Evolutionary conservation across 2,888 invertebrate genomes (phyloP).

Genomic region (Dastarcus helophoroides): DNA sequence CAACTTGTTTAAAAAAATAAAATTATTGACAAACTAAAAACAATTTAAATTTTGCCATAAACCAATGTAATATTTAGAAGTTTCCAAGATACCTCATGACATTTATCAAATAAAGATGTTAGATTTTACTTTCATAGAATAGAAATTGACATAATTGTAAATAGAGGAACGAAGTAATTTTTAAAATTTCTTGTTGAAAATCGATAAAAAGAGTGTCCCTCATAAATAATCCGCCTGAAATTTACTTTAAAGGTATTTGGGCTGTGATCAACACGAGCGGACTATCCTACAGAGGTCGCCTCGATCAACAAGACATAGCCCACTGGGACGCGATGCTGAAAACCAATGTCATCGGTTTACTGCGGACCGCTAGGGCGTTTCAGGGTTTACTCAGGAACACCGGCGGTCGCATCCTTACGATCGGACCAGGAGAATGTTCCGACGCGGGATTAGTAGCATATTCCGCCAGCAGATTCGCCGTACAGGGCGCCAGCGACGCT

Average conservation of each 20-base stretch:
- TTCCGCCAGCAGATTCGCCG: conserved; percentile 50
- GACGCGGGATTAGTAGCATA: conserved; percentile 45
- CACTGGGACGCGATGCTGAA: conserved; percentile 61
- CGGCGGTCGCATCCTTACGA: conserved; percentile 57
- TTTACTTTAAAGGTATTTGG: conserved; percentile 55
- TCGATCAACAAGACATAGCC: conserved; percentile 55
- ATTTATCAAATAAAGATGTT: too few species aligned
- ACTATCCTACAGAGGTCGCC: conserved; percentile 56
- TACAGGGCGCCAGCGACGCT: conserved; percentile 69
- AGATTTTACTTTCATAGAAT: too few species aligned
- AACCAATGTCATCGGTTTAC: conserved; percentile 58
- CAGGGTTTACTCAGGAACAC: conserved; percentile 55
- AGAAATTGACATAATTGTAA: too few species aligned
- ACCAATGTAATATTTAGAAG: too few species aligned
- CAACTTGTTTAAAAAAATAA: too few species aligned
- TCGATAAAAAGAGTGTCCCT: too few species aligned
- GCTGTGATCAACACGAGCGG: conserved; percentile 78
- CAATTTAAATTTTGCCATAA: too few species aligned
- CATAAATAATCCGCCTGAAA: too few species aligned
- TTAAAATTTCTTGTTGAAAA: too few species aligned
- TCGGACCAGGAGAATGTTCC: conserved; percentile 44
- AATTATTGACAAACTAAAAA: too few species aligned
- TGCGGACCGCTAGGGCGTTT: conserved; percentile 66
- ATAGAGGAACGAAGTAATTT: too few species aligned
- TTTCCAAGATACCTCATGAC: too few species aligned